Evolutionary conservation across 2,888 invertebrate species (phyloP), one percentile per base, ranked within the genome.

Genomic region (Rotaria socialis): DNA sequence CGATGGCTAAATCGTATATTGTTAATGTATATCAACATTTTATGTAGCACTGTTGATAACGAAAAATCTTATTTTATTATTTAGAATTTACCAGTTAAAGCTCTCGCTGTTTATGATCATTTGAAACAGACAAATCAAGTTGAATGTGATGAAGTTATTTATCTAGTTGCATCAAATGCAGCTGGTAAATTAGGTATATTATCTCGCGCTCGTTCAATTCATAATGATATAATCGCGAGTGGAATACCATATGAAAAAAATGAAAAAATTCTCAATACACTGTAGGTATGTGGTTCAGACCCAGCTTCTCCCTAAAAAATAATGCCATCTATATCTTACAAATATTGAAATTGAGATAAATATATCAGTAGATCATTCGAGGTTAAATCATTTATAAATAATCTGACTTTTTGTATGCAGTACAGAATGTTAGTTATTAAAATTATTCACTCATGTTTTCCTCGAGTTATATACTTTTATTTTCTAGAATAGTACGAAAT

Each of bases 131-230:
- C 67, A 16, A 67, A 67, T 41, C 67, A 67, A 41, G 35, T 67
- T 41, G 16, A 19, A 7, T 35, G 16, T 67, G 67, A 67, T 35
- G 35, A 67, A 41, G 67, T 67, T 35, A 67, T 67, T 35, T 67
- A 67, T 67, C 35, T 67, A 35, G 67, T 67, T 27, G 67, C 67
- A 35, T 27, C 35, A 8, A 67, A 67, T 67, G 67, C 67, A 67
- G 67, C 67, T 41, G 67, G 67, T 35, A 67, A 67, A 67, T 67
- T 67, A 35, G 67, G 67, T 67, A 19, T 67, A 67, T 19, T 35
- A 67, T 67, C 67, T 19, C 67, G 67, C 35, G 67, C 67, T 41
- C 67, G 67, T 67, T 67, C 67, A 27, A 67, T 67, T 35, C 67
- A 67, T 67, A 35, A 67, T 19, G 67, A 67, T 67, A 35, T 67